phyloP scores from a whole-genome alignment of 2,888 invertebrate species.

The Catotricha subobsoleta region DNA sequence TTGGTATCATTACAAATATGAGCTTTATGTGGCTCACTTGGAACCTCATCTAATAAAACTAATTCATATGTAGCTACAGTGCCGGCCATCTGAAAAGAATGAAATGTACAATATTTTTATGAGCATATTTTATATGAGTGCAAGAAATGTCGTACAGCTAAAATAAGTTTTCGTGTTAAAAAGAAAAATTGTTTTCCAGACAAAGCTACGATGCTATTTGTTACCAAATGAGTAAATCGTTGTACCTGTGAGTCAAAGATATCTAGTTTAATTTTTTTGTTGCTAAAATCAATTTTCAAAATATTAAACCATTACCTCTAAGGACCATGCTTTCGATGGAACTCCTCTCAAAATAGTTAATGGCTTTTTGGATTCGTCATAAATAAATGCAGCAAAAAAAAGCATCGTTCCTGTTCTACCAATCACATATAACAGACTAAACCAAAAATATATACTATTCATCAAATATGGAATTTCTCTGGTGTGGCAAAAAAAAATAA shows the following conservation, averaged over 20 bases:
- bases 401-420: slow-evolving; percentile 37
- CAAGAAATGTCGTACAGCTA: slow-evolving; percentile 19
- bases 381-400: slow-evolving; percentile 35
- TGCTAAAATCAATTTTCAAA: not conserved
- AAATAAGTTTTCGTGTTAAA: slow-evolving; percentile 24
- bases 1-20: no score
- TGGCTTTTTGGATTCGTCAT: slow-evolving; percentile 34
- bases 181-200: slow-evolving; percentile 28
- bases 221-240: slow-evolving; percentile 25
- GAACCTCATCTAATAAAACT: no score
- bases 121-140: not conserved
- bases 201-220: slow-evolving; percentile 23
- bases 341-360: slow-evolving; percentile 28
- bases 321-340: slow-evolving; percentile 30
- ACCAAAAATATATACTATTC: slow-evolving; percentile 40
- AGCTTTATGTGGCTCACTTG: no score
- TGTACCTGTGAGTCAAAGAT: slow-evolving; percentile 17
- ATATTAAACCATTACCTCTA: slow-evolving; percentile 22
- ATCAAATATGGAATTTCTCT: slow-evolving; percentile 26
- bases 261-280: not conserved
- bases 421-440: slow-evolving; percentile 36
- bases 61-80: slow-evolving; percentile 44
- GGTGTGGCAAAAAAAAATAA: slow-evolving; percentile 19
- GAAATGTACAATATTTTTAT: not conserved
- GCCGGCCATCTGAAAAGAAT: slow-evolving; percentile 34